Evolutionary conservation across 2,797 vertebrate species (phyloP), one percentile per base, ranked within the genome.

Genomic region (Acanthurus tractus): DNA sequence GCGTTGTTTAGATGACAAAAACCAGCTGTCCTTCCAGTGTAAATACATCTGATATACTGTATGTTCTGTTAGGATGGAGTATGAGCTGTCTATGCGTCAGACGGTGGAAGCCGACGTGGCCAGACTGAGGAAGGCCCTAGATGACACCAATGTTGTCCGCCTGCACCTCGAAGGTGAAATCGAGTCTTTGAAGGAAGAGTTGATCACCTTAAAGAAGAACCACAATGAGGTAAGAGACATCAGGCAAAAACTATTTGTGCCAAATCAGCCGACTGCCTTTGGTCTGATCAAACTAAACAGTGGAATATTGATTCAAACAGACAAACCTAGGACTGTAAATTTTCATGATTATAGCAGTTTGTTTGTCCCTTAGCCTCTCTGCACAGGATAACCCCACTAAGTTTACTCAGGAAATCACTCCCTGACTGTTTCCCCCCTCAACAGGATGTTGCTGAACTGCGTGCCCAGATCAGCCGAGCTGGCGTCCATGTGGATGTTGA

Each of bases 401-500:
- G 56, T 22, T 62, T 58, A 15, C 20, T 70, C 61, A 79, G 81
- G 84, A 90, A 91, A 77, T 78, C 78, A 69, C 79, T 84, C 72
- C 79, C 82, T 83, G 38, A 81, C 80, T 63, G 36, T 87, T 90
- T 92, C 76, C 80, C 48, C 44, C 44, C 64, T 75, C 3, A 38
- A 82, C 88, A 94, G 97, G 97, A 98, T 64, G 89, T 97, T 53
- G 86, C 85, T 67, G 94, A 94, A n/a, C 81, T 97, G 49, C 95
- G 88, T 65, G 89, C 86, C 75, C 96, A 97, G 87, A 90, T 97
- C 9, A 71, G 93, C 48, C 83, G 92, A 12, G 95, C 84, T 10
- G 94, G 94, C 1, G 79, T 98, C 81, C 95, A 94, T 0, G 97
- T 99, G 70, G 97, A 98, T 57, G 94, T 98, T 59, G 96, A 99